Percentiles rank a stretch among this genome's conserved stretches.
Evolutionary conservation across 37 sponge, comb jelly and placozoan species (phyloP).

Genomic region (Oopsacas minuta): DNA sequence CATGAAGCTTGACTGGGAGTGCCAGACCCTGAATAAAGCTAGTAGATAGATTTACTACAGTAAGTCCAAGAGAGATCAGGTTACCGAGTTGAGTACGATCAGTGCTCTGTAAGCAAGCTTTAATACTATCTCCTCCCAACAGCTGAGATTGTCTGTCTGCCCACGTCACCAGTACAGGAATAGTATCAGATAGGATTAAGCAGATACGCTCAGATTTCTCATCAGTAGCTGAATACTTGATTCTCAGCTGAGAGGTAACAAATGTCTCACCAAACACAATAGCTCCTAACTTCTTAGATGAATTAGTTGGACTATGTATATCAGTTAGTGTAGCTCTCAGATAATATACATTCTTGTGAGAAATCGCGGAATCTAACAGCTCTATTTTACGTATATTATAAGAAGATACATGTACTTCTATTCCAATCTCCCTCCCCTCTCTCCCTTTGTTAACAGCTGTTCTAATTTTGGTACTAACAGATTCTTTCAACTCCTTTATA

Average conservation of each 20-base stretch:
- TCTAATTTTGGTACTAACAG: not conserved
- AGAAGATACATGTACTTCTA: not conserved
- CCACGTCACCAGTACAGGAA: not conserved
- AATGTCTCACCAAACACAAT: not conserved
- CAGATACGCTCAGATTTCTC: not conserved
- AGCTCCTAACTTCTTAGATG: not conserved
- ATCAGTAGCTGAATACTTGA: not conserved
- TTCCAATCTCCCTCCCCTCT: not conserved
- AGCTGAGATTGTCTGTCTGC: not conserved
- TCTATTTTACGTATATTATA: not conserved
- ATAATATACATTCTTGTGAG: not conserved
- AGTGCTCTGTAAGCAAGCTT: not conserved
- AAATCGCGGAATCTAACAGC: not conserved
- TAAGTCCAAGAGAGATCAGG: conserved; percentile 12
- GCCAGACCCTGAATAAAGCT: not conserved
- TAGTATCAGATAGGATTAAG: not conserved
- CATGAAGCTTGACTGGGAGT: not conserved
- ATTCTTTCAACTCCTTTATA: not conserved
- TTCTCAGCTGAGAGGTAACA: not conserved
- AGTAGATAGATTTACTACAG: not conserved
- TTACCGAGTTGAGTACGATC: not conserved
- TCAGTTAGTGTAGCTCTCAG: not conserved
- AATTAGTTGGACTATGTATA: not conserved
- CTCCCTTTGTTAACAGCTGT: not conserved
- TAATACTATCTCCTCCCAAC: not conserved